Percentiles rank a stretch among this genome's conserved stretches.
These are phyloP conservation scores for Adelognathus sp. DNA, from an alignment of 2,888 invertebrate genomes.

Conservation along the genomic window DNA sequence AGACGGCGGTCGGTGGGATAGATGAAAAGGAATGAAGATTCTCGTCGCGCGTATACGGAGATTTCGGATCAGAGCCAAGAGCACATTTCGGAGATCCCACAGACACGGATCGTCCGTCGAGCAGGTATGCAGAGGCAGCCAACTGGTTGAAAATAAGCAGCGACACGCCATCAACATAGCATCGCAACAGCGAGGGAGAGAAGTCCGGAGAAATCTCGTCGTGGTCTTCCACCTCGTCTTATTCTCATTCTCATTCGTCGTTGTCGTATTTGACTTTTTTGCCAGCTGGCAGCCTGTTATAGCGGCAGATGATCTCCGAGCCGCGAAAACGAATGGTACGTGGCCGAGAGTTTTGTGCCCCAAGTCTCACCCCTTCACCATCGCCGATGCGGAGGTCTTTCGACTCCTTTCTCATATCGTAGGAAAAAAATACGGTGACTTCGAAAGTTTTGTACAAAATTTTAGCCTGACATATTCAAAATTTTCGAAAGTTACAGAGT, in stretches of 20 bases:
- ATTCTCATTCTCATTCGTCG: conserved; percentile 6
- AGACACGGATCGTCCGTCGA: conserved; percentile 76
- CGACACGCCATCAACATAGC: conserved; percentile 80
- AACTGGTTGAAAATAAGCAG: conserved; percentile 79
- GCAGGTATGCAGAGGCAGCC: conserved; percentile 78
- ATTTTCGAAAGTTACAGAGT: too few species aligned
- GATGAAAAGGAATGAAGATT: conserved; percentile 42
- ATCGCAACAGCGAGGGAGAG: conserved; percentile 75
- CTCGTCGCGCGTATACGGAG: conserved; percentile 68
- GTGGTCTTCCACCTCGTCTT: not conserved
- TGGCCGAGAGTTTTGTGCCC: conserved; percentile 60
- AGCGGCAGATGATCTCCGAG: conserved; percentile 79
- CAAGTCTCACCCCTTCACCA: conserved; percentile 59
- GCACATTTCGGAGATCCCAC: conserved; percentile 75
- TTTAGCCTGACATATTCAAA: too few species aligned
- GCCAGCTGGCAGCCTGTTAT: conserved; percentile 80
- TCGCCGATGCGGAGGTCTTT: too few species aligned
- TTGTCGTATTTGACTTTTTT: conserved; percentile 79
- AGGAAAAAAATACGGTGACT: too few species aligned
- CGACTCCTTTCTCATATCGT: too few species aligned
- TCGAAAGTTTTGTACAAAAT: too few species aligned
- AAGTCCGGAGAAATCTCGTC: conserved; percentile 56
- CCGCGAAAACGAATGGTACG: conserved; percentile 56
- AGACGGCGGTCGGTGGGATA: conserved; percentile 13
- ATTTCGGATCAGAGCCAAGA: conserved; percentile 77